phyloP scores from a whole-genome alignment of 2,113 vertebrate species.

The Acrocephalus arundinaceus region DNA sequence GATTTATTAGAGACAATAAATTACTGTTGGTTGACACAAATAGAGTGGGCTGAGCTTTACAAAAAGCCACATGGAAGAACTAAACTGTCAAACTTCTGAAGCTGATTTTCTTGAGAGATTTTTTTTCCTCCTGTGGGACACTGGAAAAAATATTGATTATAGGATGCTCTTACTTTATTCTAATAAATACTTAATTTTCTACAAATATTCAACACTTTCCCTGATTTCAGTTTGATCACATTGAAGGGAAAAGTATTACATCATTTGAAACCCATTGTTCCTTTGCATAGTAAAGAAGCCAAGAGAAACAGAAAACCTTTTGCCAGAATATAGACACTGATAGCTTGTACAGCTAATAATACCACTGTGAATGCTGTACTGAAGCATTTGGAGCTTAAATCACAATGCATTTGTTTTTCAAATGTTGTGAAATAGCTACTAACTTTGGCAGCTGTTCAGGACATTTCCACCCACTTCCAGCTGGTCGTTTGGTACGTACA shows the following conservation, averaged over 20 bases:
- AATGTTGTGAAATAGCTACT: conserved; percentile 71
- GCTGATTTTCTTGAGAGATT: background rate
- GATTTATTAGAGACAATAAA: conserved; percentile 17
- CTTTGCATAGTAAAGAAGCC: conserved; percentile 40
- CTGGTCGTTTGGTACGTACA: conserved; percentile 54
- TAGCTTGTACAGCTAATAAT: conserved; percentile 57
- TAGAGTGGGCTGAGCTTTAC: background rate
- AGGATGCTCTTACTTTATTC: background rate
- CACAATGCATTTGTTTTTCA: conserved; percentile 60
- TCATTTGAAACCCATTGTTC: conserved; percentile 39
- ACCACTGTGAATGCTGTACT: conserved; percentile 34
- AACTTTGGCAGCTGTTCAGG: conserved; percentile 69
- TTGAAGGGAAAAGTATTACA: conserved; percentile 14
- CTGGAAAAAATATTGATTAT: background rate
- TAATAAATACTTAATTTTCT: background rate
- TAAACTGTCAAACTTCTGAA: background rate
- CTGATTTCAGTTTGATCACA: background rate
- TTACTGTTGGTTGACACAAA: background rate
- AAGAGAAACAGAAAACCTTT: conserved; percentile 34
- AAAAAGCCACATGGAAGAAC: background rate
- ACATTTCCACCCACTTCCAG: conserved; percentile 69
- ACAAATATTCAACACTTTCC: background rate
- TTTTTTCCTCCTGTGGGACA: background rate
- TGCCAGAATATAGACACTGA: conserved; percentile 41
- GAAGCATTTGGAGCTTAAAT: conserved; percentile 42